phyloP scores from a whole-genome alignment of 2,797 vertebrate species.

The Pseudotriccus pelzelni region DNA sequence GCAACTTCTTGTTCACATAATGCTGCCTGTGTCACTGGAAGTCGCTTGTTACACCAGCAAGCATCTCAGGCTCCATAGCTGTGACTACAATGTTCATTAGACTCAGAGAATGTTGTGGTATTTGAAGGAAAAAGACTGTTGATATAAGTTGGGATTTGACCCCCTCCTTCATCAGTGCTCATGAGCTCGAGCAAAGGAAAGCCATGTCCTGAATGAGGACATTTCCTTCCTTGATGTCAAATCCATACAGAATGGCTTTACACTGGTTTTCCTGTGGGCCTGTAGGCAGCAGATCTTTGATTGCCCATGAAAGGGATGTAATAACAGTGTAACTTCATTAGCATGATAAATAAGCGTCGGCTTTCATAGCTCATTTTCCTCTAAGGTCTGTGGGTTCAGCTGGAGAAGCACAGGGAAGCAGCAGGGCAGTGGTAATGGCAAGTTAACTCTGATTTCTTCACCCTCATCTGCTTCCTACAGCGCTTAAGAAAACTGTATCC shows the following conservation, averaged over 20 bases:
- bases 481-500: background rate
- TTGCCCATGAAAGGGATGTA: background rate
- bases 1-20: background rate
- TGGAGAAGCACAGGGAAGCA: background rate
- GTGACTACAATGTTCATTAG: background rate
- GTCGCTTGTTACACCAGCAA: background rate
- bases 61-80: background rate
- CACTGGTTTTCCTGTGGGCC: constrained; percentile 2
- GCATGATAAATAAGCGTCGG: background rate
- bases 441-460: background rate
- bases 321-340: background rate
- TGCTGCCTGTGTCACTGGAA: background rate
- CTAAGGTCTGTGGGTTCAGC: background rate
- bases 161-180: background rate
- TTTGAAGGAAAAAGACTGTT: background rate
- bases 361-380: background rate
- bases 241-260: constrained; percentile 21
- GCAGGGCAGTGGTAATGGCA: background rate
- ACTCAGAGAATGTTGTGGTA: background rate
- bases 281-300: background rate
- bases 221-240: constrained; percentile 12
- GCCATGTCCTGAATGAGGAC: background rate
- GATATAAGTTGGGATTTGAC: background rate
- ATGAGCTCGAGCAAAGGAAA: background rate
- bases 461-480: background rate